A percentile compares a stretch with the other conserved stretches of the same genome.
phyloP scores from a whole-genome alignment of 2,113 vertebrate species.

The Pomatorhinus ruficollis region DNA sequence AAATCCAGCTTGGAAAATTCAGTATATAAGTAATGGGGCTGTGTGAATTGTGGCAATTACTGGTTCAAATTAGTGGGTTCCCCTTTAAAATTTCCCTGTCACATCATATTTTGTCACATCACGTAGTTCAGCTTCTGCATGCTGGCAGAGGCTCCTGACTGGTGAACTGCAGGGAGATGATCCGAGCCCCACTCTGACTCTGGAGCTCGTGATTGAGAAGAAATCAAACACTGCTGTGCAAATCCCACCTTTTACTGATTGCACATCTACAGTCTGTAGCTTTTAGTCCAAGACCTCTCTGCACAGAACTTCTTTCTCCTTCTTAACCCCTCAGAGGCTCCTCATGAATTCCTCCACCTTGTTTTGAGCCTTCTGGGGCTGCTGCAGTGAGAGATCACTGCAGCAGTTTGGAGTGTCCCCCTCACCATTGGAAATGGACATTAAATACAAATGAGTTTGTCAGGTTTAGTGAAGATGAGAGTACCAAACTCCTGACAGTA shows the following conservation, averaged over 20 bases:
- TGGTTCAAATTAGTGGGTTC: conserved; percentile 54
- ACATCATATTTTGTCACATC: conserved; percentile 51
- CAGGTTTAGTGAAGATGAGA: not conserved
- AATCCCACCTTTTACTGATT: not conserved
- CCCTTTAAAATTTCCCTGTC: conserved; percentile 51
- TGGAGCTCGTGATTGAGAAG: not conserved
- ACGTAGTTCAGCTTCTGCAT: not conserved
- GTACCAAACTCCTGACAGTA: not conserved
- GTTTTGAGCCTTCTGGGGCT: not conserved
- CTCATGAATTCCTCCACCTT: not conserved
- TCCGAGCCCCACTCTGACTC: not conserved
- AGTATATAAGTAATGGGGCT: conserved; percentile 47
- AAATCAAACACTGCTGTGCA: not conserved
- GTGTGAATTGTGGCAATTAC: conserved; percentile 62
- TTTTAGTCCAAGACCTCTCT: not conserved
- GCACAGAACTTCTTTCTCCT: not conserved
- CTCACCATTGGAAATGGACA: not conserved
- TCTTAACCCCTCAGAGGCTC: not conserved
- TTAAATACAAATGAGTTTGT: not conserved
- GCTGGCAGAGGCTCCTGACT: not conserved
- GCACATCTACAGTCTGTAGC: not conserved
- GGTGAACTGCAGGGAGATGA: not conserved
- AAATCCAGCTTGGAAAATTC: conserved; percentile 68
- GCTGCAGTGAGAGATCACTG: not conserved
- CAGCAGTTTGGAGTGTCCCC: not conserved